Conservation (phyloP, 1,140 invertebrate species). For the Olivierus martensii region DNA sequence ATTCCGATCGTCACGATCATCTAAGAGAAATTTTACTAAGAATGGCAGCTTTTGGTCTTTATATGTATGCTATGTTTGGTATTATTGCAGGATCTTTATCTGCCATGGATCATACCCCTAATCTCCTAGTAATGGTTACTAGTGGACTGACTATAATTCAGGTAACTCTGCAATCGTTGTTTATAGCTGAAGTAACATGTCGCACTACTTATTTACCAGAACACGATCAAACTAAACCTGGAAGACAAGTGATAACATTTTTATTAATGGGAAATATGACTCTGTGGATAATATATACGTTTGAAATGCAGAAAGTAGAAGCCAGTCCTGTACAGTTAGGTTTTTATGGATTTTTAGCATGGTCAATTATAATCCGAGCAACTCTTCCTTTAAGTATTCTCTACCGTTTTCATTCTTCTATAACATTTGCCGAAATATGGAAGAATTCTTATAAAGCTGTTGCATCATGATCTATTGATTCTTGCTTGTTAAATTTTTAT, state of each 20-base stretch:
- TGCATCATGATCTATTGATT: background rate
- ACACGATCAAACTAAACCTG: slow-evolving; percentile 84
- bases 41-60: slow-evolving; percentile 80
- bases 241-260: slow-evolving; percentile 88
- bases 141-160: slow-evolving; percentile 69
- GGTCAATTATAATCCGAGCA: slow-evolving; percentile 84
- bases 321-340: slow-evolving; percentile 79
- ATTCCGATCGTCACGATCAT: slow-evolving; percentile 25
- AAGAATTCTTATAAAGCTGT: slow-evolving; percentile 81
- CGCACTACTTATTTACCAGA: slow-evolving; percentile 76
- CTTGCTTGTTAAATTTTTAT: too few relatives aligned
- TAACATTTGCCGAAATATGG: slow-evolving; percentile 95
- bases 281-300: slow-evolving; percentile 91
- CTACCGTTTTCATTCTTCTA: slow-evolving; percentile 79
- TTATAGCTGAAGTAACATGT: slow-evolving; percentile 85
- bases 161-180: slow-evolving; percentile 77
- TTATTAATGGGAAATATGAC: slow-evolving; percentile 86
- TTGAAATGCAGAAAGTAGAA: slow-evolving; percentile 85
- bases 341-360: slow-evolving; percentile 86
- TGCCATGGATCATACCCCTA: slow-evolving; percentile 52
- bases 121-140: slow-evolving; percentile 77
- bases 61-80: slow-evolving; percentile 82
- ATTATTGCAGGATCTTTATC: slow-evolving; percentile 75
- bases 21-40: slow-evolving; percentile 78
- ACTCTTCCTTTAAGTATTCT: slow-evolving; percentile 92